Evolutionary conservation across 2,888 invertebrate species (phyloP).

Genomic region (Erannis defoliaria): DNA sequence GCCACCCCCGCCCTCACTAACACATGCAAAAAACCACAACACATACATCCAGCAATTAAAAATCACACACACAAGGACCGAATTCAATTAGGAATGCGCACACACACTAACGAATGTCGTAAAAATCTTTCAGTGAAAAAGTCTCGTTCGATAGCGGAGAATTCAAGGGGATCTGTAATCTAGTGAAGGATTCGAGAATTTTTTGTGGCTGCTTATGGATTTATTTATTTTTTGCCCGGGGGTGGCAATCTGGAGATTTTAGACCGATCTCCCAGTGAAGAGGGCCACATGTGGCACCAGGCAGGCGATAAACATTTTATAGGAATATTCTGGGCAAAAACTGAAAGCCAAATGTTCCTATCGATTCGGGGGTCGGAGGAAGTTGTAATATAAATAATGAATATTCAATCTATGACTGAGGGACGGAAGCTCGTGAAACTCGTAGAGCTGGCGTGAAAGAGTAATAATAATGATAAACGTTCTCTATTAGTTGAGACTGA

Average conservation of each 20-base stretch:
- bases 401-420: conserved; percentile 48
- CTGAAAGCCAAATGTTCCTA: conserved; percentile 80
- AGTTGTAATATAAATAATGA: conserved; percentile 78
- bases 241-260: conserved; percentile 86
- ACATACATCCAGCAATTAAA: conserved; percentile 52
- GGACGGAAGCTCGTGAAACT: conserved; percentile 30
- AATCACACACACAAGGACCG: conserved; percentile 45
- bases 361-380: conserved; percentile 77
- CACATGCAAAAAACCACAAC: conserved; percentile 49
- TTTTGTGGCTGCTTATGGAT: conserved; percentile 77
- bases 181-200: conserved; percentile 77
- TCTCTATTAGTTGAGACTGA: too few species aligned
- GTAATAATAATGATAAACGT: background rate
- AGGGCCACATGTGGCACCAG: conserved; percentile 79
- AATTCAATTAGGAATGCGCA: conserved; percentile 38
- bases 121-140: conserved; percentile 54
- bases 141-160: conserved; percentile 67
- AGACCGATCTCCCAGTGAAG: conserved; percentile 80
- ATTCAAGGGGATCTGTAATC: conserved; percentile 80
- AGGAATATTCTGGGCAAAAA: conserved; percentile 84
- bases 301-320: conserved; percentile 85
- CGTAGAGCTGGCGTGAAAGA: background rate
- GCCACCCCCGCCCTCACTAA: conserved; percentile 59
- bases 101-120: background rate
- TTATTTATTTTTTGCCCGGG: conserved; percentile 85